phyloP scores from a whole-genome alignment of 2,113 vertebrate genomes.

The Beaufortia kweichowensis region DNA sequence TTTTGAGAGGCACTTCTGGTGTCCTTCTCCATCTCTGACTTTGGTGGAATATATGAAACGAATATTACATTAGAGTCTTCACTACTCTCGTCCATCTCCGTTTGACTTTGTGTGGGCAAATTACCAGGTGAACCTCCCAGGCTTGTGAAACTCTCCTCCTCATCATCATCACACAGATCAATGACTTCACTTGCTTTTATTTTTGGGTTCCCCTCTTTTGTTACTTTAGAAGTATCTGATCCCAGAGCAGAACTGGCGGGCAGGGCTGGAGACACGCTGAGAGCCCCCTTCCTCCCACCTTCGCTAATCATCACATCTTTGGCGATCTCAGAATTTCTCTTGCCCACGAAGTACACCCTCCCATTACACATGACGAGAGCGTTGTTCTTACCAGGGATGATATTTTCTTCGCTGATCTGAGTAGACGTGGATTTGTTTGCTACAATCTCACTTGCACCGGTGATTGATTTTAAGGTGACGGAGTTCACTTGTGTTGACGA shows the following conservation, averaged over 20 bases:
- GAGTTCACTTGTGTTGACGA: conserved; percentile 74
- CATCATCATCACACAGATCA: conserved; percentile 69
- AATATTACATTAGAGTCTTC: conserved; percentile 74
- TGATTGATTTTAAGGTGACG: conserved; percentile 73
- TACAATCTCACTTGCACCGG: conserved; percentile 37
- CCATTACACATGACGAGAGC: conserved; percentile 83
- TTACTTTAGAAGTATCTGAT: neutral
- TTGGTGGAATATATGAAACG: conserved; percentile 74
- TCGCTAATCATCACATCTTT: conserved; percentile 39
- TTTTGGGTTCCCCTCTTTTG: neutral
- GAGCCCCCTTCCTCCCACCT: neutral
- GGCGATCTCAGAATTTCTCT: conserved; percentile 62
- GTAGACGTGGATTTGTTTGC: conserved; percentile 41
- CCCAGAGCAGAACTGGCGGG: neutral
- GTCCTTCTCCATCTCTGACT: conserved; percentile 28
- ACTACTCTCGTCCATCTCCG: conserved; percentile 55
- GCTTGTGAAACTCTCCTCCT: conserved; percentile 42
- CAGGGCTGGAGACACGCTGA: conserved; percentile 8
- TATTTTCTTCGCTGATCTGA: conserved; percentile 59
- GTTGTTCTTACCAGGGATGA: conserved; percentile 73
- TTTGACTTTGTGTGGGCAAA: conserved; percentile 34
- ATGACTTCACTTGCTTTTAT: conserved; percentile 61
- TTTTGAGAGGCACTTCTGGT: neutral
- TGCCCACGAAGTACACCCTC: conserved; percentile 81
- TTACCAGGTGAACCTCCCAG: neutral